Evolutionary conservation across 2,113 vertebrate species (phyloP), one percentile per base, ranked within the genome.

Genomic region (Dendropsophus ebraccatus): DNA sequence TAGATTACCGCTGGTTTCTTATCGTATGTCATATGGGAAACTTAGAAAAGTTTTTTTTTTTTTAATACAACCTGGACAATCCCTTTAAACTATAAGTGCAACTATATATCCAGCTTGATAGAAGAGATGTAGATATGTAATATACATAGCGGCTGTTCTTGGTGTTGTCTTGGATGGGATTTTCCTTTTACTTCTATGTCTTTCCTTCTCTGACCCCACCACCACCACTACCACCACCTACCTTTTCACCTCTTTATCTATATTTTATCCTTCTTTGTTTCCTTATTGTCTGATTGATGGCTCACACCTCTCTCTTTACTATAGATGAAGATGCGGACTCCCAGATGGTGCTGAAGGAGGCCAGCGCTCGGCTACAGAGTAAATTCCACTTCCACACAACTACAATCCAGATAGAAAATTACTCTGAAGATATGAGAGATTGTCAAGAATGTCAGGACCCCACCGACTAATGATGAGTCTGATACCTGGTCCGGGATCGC

Each of bases 401-500:
- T 62, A 96, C 95, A 87, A 96, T 96, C 89, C 95, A 96, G 90
- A 93, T 95, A 2, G 95, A 96, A 88, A 91, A 92, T 87, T 96
- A 94, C 90, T 95, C 94, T 0, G 95, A 95, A 80, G 95, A 95
- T 90, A 96, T 96, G 95, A 89, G 88, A 88, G 90, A 94, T 87
- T 96, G 95, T 69, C 89, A 49, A 85, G 87, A 92, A 0, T 96
- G 95, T 91, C 94, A 92, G 65, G 92, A 91, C 28, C 95, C 94
- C 35, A 88, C 74, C 0, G 94, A 95, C 90, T 95, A 91, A 95
- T 12, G 12, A 79, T 47, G 7, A 0, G 45, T 30, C 5, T 35
- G 62, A 10, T 47, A 25, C 16, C 17, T 41, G 32, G 54, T 3
- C 17, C 37, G 32, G 67, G 67, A 50, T 30, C 35, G 16, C 14